phyloP scores from a whole-genome alignment of 2,113 vertebrate species.

The Octodon degus region DNA sequence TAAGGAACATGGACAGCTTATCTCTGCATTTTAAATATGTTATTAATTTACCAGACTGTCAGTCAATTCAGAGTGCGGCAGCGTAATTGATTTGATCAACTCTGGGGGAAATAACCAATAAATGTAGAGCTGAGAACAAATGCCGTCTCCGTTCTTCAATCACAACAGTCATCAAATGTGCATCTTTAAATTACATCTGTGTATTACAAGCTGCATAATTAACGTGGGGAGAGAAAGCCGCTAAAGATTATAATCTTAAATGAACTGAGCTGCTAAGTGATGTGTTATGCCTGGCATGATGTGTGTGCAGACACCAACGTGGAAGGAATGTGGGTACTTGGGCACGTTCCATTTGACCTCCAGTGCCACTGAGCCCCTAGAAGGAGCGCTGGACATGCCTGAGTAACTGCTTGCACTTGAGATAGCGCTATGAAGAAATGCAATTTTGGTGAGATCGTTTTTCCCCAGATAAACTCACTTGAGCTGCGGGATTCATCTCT shows the following conservation, averaged over 20 bases:
- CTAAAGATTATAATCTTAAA: not conserved
- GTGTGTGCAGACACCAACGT: no score
- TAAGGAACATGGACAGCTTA: not conserved
- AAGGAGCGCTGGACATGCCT: not conserved
- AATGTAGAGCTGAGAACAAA: not conserved
- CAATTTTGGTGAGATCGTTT: not conserved
- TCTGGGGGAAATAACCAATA: not conserved
- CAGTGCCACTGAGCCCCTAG: not conserved
- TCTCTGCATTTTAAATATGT: not conserved
- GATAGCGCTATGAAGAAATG: not conserved
- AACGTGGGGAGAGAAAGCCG: not conserved
- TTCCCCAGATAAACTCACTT: constrained; percentile 54
- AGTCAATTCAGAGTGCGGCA: not conserved
- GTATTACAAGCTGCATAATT: not conserved
- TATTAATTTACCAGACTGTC: not conserved
- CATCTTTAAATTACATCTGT: not conserved
- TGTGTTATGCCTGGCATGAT: not conserved
- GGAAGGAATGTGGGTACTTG: not conserved
- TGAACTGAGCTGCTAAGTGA: not conserved
- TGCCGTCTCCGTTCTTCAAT: not conserved
- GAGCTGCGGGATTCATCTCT: constrained; percentile 53
- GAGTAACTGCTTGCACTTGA: not conserved
- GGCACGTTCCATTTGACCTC: not conserved
- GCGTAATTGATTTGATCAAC: not conserved
- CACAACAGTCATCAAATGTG: not conserved